phyloP scores from a whole-genome alignment of 2,888 invertebrate genomes.

The Gymnoscelis rufifasciata region DNA sequence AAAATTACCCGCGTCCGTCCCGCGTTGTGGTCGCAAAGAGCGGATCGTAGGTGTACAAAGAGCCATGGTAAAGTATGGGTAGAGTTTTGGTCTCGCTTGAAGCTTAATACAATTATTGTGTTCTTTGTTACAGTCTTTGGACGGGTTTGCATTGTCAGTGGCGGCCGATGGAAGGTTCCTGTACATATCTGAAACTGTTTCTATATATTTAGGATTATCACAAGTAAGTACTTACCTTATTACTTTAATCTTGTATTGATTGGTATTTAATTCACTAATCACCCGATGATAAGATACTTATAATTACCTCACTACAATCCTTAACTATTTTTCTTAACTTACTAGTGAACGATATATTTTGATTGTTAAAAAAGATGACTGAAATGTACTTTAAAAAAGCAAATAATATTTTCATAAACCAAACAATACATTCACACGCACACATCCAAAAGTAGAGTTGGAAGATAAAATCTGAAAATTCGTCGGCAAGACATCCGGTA shows the following conservation, averaged over 20 bases:
- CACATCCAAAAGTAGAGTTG: slow-evolving; percentile 31
- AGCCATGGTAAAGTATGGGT: too few species aligned
- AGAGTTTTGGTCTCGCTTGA: too few species aligned
- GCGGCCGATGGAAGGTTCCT: slow-evolving; percentile 98
- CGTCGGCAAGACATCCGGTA: slow-evolving; percentile 67
- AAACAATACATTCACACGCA: slow-evolving; percentile 22
- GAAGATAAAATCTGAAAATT: slow-evolving; percentile 47
- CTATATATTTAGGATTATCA: slow-evolving; percentile 99
- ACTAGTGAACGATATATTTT: too few species aligned
- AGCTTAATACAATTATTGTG: neutral
- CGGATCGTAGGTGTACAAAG: too few species aligned
- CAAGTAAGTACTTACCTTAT: slow-evolving; percentile 87
- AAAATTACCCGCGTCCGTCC: too few species aligned
- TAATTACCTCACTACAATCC: too few species aligned
- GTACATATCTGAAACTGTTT: slow-evolving; percentile 99
- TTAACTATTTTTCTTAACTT: too few species aligned
- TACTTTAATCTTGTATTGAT: too few species aligned
- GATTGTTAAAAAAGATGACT: too few species aligned
- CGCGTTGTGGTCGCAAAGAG: too few species aligned
- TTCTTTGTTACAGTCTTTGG: slow-evolving; percentile 88
- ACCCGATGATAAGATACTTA: neutral
- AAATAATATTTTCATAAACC: neutral
- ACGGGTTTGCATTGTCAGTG: slow-evolving; percentile 97
- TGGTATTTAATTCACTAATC: neutral
- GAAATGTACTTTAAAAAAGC: too few species aligned